Percentiles rank a stretch among this genome's conserved stretches.
These are phyloP conservation scores for Oreohelix idahoensis DNA, from an alignment of 1,140 invertebrate species.

Conservation along the genomic window DNA sequence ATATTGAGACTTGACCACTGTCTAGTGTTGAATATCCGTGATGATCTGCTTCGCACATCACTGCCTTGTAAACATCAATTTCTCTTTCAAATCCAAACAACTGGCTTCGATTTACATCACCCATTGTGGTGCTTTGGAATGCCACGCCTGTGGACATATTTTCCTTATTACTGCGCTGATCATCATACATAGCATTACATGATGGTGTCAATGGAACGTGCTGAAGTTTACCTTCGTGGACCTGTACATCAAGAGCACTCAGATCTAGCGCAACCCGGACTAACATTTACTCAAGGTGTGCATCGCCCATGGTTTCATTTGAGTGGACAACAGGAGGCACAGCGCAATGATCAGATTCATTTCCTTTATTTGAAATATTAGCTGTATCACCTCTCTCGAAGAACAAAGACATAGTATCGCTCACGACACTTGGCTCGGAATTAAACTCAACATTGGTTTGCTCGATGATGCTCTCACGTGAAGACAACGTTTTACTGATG, in stretches of 20 bases:
- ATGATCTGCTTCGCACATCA: neutral
- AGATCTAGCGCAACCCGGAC: neutral
- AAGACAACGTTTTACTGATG: neutral
- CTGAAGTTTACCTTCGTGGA: neutral
- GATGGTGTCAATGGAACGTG: neutral
- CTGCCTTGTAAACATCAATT: no score
- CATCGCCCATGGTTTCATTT: neutral
- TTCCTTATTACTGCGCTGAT: no score
- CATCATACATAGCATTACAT: no score
- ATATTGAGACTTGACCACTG: neutral
- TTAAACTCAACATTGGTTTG: neutral
- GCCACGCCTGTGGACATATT: no score
- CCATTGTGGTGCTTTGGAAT: no score
- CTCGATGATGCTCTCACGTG: no score
- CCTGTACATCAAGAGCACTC: neutral
- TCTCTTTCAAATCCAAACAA: no score
- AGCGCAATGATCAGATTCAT: neutral
- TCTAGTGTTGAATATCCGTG: neutral
- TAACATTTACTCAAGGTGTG: neutral
- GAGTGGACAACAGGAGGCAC: neutral
- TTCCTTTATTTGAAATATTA: neutral
- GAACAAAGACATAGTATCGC: neutral
- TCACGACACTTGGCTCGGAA: neutral
- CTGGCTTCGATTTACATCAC: no score
- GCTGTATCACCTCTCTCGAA: neutral